A percentile compares a stretch with the other conserved stretches of the same genome.
Evolutionary conservation across 2,113 vertebrate genomes (phyloP).

Genomic region (Phaethornis superciliosus): DNA sequence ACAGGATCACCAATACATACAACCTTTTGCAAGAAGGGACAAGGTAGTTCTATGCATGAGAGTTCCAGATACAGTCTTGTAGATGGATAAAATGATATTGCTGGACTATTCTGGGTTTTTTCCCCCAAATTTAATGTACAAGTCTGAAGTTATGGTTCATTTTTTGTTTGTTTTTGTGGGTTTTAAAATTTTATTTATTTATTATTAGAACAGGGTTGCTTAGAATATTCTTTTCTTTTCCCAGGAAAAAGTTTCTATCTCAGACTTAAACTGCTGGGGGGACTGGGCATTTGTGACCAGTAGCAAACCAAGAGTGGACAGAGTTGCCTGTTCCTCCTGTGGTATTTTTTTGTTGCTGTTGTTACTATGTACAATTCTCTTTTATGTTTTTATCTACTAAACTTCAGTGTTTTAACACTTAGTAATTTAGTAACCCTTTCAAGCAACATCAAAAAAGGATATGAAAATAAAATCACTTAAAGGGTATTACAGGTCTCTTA

Average conservation of each 20-base stretch:
- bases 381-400: neutral
- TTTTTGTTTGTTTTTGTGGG: too few relatives aligned
- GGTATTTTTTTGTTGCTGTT: neutral
- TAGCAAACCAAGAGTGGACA: neutral
- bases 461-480: neutral
- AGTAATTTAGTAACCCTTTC: neutral
- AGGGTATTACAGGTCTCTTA: neutral
- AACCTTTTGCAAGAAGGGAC: neutral
- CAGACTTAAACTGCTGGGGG: neutral
- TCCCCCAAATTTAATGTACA: neutral
- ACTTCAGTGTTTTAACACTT: neutral
- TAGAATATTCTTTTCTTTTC: accelerated
- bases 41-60: neutral
- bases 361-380: neutral
- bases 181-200: neutral
- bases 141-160: neutral
- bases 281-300: neutral
- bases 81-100: neutral
- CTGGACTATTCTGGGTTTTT: neutral
- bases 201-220: neutral
- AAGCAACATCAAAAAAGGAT: neutral
- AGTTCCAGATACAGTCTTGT: neutral
- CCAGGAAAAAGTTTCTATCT: neutral
- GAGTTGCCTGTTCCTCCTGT: neutral
- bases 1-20: neutral